Conservation (phyloP, 1,140 invertebrate genomes). For the Drosophila jambulina region DNA sequence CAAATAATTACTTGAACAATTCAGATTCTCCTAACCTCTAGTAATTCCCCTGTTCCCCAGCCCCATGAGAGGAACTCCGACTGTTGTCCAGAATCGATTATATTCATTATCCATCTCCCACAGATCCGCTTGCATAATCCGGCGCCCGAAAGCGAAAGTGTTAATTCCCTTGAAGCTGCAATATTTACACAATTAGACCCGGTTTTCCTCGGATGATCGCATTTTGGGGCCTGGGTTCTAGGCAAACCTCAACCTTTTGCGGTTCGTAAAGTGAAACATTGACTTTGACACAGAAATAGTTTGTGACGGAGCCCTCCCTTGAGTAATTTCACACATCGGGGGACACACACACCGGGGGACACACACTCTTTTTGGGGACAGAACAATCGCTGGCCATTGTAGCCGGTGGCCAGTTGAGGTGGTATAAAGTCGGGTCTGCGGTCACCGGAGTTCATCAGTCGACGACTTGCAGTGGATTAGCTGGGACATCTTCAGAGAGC, state of each 20-base stretch:
- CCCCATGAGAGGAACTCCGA: background rate
- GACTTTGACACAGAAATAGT: conserved; percentile 73
- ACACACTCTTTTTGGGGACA: background rate
- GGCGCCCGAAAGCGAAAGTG: conserved; percentile 61
- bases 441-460: conserved; percentile 72
- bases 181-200: conserved; percentile 23
- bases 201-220: conserved; percentile 6
- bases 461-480: conserved; percentile 31
- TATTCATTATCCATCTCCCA: background rate
- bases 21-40: background rate
- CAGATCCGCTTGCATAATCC: conserved; percentile 34
- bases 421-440: conserved; percentile 55
- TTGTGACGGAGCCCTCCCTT: conserved; percentile 43
- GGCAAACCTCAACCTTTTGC: conserved; percentile 32
- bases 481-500: background rate
- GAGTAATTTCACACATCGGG: conserved; percentile 68
- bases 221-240: conserved; percentile 40
- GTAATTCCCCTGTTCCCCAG: background rate
- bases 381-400: conserved; percentile 69
- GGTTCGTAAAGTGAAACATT: conserved; percentile 30
- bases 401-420: background rate
- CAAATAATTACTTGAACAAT: no score
- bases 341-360: background rate
- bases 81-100: conserved; percentile 1
- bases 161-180: conserved; percentile 61